Conservation (phyloP, 2,888 invertebrate species). For the Mycalesis mineus region DNA sequence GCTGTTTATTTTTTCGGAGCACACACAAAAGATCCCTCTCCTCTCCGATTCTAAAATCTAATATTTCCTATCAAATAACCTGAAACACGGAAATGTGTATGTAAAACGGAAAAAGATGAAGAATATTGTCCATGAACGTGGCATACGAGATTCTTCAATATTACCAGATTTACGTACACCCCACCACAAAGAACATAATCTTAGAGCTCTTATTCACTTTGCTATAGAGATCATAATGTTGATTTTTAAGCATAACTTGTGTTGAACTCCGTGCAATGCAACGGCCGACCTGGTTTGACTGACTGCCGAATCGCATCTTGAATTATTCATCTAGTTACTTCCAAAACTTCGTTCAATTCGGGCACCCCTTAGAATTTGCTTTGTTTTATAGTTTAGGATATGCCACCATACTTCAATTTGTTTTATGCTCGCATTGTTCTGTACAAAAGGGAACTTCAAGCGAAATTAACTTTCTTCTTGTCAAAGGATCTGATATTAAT, state of each 20-base stretch:
- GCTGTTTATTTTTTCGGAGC: conserved; percentile 5
- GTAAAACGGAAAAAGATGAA: conserved; percentile 48
- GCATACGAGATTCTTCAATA: conserved; percentile 58
- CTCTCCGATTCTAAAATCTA: conserved; percentile 21
- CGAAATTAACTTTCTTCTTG: neutral
- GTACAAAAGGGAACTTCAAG: neutral
- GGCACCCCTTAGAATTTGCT: conserved; percentile 57
- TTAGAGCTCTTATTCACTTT: conserved; percentile 7
- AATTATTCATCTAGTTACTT: conserved; percentile 68
- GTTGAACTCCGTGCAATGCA: conserved; percentile 53
- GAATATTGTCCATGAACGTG: conserved; percentile 54
- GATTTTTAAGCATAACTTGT: conserved; percentile 35
- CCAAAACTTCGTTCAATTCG: conserved; percentile 59
- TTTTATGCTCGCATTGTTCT: conserved; percentile 7
- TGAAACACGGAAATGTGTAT: conserved; percentile 38
- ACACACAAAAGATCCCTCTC: conserved; percentile 12
- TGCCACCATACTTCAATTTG: conserved; percentile 35
- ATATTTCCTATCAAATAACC: conserved; percentile 28
- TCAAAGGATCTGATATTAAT: no score
- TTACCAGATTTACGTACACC: conserved; percentile 48
- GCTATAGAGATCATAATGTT: conserved; percentile 14
- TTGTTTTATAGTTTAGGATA: conserved; percentile 65
- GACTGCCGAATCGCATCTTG: conserved; percentile 70
- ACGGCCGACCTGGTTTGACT: conserved; percentile 59
- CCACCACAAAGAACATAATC: neutral